Evolutionary conservation across 92 coral and sea anemone genomes (phyloP).

Genomic region (Blastomussa wellsi): DNA sequence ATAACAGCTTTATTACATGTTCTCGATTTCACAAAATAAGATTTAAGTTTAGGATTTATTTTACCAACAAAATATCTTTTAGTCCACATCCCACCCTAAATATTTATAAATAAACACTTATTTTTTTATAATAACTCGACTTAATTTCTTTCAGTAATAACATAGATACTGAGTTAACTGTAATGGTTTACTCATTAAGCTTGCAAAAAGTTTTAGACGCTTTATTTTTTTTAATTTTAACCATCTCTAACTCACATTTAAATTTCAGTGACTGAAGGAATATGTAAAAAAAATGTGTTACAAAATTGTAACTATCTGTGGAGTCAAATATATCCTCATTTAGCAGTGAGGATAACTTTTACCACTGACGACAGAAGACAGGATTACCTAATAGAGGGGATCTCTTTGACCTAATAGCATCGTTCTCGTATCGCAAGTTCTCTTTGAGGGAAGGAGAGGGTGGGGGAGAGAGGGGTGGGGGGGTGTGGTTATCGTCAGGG

Average conservation of each 20-base stretch:
- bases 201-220: neutral
- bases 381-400: neutral
- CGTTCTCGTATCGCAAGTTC: neutral
- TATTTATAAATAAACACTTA: neutral
- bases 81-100: constrained; percentile 3
- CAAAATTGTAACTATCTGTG: no score
- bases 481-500: neutral
- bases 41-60: neutral
- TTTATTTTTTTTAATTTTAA: neutral
- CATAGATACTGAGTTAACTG: neutral
- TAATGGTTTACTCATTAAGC: neutral
- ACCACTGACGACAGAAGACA: neutral
- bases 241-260: neutral
- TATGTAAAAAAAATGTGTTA: no score
- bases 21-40: constrained; percentile 20
- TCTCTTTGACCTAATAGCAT: neutral
- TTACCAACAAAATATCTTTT: constrained; percentile 17
- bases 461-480: neutral
- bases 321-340: neutral
- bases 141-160: neutral
- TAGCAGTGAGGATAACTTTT: neutral
- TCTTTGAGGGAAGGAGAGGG: neutral
- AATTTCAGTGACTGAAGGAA: no score
- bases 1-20: constrained; percentile 4
- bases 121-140: neutral